Percentiles rank a stretch among this genome's conserved stretches.
Evolutionary conservation across 2,888 invertebrate genomes (phyloP).

Genomic region (Diarsia brunnea): DNA sequence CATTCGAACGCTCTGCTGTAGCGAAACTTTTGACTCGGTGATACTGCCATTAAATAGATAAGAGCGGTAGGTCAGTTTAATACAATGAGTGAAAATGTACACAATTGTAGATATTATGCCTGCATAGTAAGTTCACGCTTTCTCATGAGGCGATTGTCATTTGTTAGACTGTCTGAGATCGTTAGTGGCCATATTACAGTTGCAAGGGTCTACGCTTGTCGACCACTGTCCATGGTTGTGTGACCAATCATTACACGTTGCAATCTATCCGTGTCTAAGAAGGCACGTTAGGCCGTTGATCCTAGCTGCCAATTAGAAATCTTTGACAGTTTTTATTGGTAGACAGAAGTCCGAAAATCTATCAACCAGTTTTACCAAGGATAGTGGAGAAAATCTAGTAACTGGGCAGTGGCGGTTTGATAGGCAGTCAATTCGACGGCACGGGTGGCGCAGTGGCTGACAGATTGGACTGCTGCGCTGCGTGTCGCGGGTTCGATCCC

Average conservation of each 20-base stretch:
- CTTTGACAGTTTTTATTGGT: not conserved
- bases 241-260: not conserved
- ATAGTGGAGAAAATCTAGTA: not conserved
- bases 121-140: not conserved
- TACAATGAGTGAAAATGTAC: not conserved
- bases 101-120: not conserved
- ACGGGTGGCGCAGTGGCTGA: too few relatives aligned
- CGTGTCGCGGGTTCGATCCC: too few relatives aligned
- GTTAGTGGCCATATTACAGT: not conserved
- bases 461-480: too few relatives aligned
- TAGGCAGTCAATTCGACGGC: too few relatives aligned
- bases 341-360: not conserved
- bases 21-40: conserved; percentile 57
- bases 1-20: conserved; percentile 27
- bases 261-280: not conserved
- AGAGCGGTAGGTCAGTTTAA: not conserved
- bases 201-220: not conserved
- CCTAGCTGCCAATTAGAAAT: not conserved
- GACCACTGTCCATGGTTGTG: not conserved
- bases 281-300: not conserved
- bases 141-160: not conserved
- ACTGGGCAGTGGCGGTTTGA: not conserved
- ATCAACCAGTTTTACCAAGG: not conserved
- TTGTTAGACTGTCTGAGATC: not conserved
- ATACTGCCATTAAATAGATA: conserved; percentile 7